Conservation (phyloP, 37 sponge, comb jelly and placozoan species). For the Spongilla lacustris region DNA sequence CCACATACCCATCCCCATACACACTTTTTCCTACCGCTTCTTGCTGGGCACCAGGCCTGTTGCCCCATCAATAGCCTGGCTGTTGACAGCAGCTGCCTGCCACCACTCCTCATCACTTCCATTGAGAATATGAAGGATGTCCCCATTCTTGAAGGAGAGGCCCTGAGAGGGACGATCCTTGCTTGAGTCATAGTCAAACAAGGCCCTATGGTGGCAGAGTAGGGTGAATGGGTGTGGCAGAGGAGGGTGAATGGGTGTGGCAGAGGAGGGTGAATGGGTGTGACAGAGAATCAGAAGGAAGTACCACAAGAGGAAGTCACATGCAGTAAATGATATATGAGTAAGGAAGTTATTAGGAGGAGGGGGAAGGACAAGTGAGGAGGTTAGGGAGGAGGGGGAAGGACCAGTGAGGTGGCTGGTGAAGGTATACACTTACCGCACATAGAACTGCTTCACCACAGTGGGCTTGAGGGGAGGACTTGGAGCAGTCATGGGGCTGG, state of each 20-base stretch:
- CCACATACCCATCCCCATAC: slow-evolving; percentile 30
- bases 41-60: slow-evolving; percentile 96
- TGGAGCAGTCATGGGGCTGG: neutral
- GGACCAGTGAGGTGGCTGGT: neutral
- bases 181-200: slow-evolving; percentile 87
- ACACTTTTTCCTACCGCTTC: slow-evolving; percentile 63
- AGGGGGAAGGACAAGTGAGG: too few relatives aligned
- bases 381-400: neutral
- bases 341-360: too few relatives aligned
- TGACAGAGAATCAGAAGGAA: too few relatives aligned
- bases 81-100: slow-evolving; percentile 93
- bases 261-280: neutral
- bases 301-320: too few relatives aligned
- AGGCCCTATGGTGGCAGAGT: slow-evolving; percentile 54
- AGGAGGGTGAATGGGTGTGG: neutral
- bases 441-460: slow-evolving; percentile 64
- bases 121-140: slow-evolving; percentile 94
- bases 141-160: slow-evolving; percentile 92
- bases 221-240: too few relatives aligned
- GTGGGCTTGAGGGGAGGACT: slow-evolving; percentile 18
- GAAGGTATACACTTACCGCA: slow-evolving; percentile 38
- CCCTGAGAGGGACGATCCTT: slow-evolving; percentile 80
- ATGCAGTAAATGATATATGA: too few relatives aligned
- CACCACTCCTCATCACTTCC: slow-evolving; percentile 98
- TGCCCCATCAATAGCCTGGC: slow-evolving; percentile 76